Conservation (phyloP, 2,113 vertebrate species). For the Rhizomys pruinosus region DNA sequence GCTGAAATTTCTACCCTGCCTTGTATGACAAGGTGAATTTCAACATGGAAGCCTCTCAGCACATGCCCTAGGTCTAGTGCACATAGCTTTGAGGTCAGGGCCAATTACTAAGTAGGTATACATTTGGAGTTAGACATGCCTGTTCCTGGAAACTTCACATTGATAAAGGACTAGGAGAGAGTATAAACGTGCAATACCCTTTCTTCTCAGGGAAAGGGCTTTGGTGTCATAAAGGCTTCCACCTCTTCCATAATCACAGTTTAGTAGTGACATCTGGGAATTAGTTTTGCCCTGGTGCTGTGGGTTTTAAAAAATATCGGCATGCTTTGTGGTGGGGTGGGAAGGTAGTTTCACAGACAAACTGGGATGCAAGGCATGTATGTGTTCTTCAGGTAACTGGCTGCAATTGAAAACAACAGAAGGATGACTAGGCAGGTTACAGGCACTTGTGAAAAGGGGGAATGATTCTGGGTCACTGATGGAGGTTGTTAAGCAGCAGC, state of each 20-base stretch:
- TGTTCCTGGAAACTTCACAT: conserved; percentile 24
- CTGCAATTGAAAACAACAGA: neutral
- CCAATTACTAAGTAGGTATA: neutral
- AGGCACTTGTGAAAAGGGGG: neutral
- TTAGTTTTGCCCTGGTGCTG: neutral
- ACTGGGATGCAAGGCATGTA: conserved; percentile 10
- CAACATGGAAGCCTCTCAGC: no score
- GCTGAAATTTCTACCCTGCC: neutral
- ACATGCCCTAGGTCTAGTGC: neutral
- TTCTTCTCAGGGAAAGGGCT: no score
- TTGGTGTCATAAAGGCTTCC: neutral
- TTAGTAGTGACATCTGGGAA: neutral
- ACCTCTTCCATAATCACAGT: neutral
- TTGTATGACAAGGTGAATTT: neutral
- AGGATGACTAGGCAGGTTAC: neutral
- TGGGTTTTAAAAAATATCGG: conserved; percentile 21
- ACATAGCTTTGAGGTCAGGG: neutral
- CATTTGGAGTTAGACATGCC: conserved; percentile 30
- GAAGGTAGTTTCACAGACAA: neutral
- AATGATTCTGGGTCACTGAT: neutral
- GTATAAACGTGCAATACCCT: neutral
- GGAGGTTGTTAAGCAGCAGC: neutral
- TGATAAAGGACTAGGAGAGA: neutral
- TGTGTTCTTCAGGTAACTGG: neutral
- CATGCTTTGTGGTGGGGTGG: neutral